Conservation (phyloP, 1,140 invertebrate genomes). For the Hermatobates lingyangjiaoensis region DNA sequence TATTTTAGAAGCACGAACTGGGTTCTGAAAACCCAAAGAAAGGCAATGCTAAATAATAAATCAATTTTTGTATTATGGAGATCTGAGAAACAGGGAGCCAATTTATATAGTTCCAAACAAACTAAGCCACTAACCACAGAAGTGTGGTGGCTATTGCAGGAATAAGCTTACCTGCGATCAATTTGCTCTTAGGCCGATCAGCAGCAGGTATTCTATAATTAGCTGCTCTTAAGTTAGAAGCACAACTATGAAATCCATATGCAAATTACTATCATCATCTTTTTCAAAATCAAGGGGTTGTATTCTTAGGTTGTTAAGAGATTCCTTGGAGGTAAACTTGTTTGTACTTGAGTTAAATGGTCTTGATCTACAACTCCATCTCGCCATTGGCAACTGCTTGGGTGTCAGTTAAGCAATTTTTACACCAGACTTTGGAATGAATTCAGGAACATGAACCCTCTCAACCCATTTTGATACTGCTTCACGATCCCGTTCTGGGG, state of each 20-base stretch:
- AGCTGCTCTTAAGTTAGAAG: constrained; percentile 86
- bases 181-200: constrained; percentile 89
- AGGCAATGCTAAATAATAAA: constrained; percentile 88
- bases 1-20: constrained; percentile 69
- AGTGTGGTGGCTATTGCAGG: constrained; percentile 99
- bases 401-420: constrained; percentile 94
- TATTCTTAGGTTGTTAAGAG: constrained; percentile 45
- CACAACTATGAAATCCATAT: constrained; percentile 98
- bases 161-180: constrained; percentile 98
- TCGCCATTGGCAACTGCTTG: constrained; percentile 33
- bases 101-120: constrained; percentile 85
- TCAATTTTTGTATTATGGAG: constrained; percentile 81
- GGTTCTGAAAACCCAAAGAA: constrained; percentile 97
- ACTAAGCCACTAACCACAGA: constrained; percentile 89
- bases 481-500: constrained; percentile 42
- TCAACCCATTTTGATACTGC: constrained; percentile 44
- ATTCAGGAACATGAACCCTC: constrained; percentile 58
- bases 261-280: constrained; percentile 93
- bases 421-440: constrained; percentile 68
- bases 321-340: constrained; percentile 43
- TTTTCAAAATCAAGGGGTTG: constrained; percentile 96
- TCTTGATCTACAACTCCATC: constrained; percentile 45
- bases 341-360: constrained; percentile 43
- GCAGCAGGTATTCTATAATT: constrained; percentile 92
- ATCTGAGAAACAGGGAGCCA: constrained; percentile 45